Conservation (phyloP, 2,797 vertebrate genomes). For the Myotis vivesi region DNA sequence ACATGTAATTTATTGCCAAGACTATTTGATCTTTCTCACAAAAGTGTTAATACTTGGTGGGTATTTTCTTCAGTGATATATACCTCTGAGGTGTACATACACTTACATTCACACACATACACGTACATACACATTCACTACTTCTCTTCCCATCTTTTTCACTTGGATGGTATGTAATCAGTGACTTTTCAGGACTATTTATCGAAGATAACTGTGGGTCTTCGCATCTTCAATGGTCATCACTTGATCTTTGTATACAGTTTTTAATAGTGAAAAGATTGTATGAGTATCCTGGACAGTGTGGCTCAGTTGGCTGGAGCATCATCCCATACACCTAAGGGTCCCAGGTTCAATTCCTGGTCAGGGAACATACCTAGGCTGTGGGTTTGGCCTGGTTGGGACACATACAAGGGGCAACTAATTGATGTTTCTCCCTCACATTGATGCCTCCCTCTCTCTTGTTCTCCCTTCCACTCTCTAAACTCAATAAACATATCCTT, state of each 20-base stretch:
- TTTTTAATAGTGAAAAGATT: conserved; percentile 45
- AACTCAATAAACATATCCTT: not conserved
- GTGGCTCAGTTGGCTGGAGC: not conserved
- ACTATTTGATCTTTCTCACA: conserved; percentile 51
- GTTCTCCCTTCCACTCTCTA: not conserved
- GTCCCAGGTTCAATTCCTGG: not conserved
- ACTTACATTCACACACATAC: not conserved
- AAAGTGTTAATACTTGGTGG: conserved; percentile 16
- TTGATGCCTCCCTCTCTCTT: not conserved
- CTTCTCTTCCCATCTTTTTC: not conserved
- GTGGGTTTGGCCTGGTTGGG: not conserved
- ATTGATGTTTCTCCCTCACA: not conserved
- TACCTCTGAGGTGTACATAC: accelerated
- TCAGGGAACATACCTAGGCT: not conserved
- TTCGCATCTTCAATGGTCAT: conserved; percentile 16
- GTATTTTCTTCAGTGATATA: not conserved
- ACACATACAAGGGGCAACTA: not conserved
- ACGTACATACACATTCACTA: not conserved
- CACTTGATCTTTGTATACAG: conserved; percentile 32
- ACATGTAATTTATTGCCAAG: not conserved
- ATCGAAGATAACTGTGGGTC: conserved; percentile 30
- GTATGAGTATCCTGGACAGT: conserved; percentile 33
- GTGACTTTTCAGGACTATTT: conserved; percentile 32
- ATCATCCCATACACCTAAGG: not conserved
- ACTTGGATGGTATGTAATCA: not conserved